phyloP scores from a whole-genome alignment of 1,140 invertebrate species.

The Papilio aristodemus region DNA sequence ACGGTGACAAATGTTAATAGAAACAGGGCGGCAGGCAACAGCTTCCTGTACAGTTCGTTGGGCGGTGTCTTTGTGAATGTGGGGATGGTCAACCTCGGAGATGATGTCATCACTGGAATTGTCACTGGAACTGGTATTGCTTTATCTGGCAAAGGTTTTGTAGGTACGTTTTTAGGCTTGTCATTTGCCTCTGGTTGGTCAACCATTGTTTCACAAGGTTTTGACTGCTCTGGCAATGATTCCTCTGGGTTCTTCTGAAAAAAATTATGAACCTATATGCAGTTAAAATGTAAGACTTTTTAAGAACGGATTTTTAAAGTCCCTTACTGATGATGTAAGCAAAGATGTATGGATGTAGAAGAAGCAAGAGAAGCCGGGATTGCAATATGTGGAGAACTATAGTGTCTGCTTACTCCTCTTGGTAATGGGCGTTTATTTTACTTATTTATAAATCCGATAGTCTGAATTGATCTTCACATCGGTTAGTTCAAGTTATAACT shows the following conservation, averaged over 20 bases:
- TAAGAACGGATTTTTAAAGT: too few species aligned
- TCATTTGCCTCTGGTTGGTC: constrained; percentile 33
- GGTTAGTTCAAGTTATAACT: too few species aligned
- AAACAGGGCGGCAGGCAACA: constrained; percentile 83
- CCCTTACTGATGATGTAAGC: too few species aligned
- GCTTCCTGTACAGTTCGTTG: constrained; percentile 75
- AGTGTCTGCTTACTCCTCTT: too few species aligned
- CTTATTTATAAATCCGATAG: too few species aligned
- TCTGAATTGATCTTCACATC: too few species aligned
- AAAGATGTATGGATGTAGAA: too few species aligned
- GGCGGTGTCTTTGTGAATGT: constrained; percentile 66
- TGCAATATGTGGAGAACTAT: too few species aligned
- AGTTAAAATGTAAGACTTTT: too few species aligned
- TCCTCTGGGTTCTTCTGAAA: constrained; percentile 67
- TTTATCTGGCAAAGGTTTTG: constrained; percentile 41
- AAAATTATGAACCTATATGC: too few species aligned
- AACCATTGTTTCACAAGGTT: constrained; percentile 34
- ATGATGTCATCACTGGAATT: constrained; percentile 36
- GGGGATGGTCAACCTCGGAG: constrained; percentile 50
- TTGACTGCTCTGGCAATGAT: constrained; percentile 34
- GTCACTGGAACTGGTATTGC: constrained; percentile 37
- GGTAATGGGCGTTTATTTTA: too few species aligned
- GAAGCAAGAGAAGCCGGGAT: too few species aligned
- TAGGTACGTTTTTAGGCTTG: constrained; percentile 27
- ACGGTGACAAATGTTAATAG: constrained; percentile 84